Percentiles rank a stretch among this genome's conserved stretches.
Evolutionary conservation across 2,888 invertebrate genomes (phyloP).

Genomic region (Acanthacorydalis orientalis): DNA sequence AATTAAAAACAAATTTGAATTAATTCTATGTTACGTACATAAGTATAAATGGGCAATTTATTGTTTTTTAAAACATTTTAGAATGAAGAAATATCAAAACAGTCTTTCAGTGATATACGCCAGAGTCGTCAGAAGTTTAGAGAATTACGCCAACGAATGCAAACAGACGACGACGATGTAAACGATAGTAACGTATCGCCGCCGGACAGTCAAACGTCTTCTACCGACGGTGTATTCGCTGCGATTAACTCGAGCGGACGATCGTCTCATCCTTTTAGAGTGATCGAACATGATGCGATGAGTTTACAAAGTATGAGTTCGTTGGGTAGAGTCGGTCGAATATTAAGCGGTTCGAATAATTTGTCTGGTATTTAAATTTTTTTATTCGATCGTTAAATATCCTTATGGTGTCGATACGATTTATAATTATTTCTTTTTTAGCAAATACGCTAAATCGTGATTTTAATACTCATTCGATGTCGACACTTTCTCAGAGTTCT

Average conservation of each 20-base stretch:
- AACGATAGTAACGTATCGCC: constrained; percentile 47
- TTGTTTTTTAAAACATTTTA: not conserved
- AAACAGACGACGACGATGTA: constrained; percentile 68
- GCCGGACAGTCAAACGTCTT: constrained; percentile 59
- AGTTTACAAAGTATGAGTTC: constrained; percentile 82
- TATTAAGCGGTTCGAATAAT: constrained; percentile 52
- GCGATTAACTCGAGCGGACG: constrained; percentile 19
- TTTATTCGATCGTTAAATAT: not conserved
- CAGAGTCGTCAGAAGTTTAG: constrained; percentile 50
- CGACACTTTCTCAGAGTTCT: constrained; percentile 23
- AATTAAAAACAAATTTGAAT: not conserved
- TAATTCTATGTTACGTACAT: too few relatives aligned
- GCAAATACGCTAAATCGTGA: not conserved
- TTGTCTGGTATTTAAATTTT: constrained; percentile 29
- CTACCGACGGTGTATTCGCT: constrained; percentile 57
- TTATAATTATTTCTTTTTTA: not conserved
- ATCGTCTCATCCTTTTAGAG: constrained; percentile 60
- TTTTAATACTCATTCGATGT: constrained; percentile 14
- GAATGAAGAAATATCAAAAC: constrained; percentile 1
- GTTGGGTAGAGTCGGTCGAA: constrained; percentile 63
- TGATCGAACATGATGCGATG: constrained; percentile 75
- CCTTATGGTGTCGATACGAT: too few relatives aligned
- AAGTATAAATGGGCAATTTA: too few relatives aligned
- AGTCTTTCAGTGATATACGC: not conserved
- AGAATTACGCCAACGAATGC: constrained; percentile 70